Percentiles rank a stretch among this genome's conserved stretches.
Conservation (phyloP, 1,140 invertebrate species). For the Geopemphigus sp. region DNA sequence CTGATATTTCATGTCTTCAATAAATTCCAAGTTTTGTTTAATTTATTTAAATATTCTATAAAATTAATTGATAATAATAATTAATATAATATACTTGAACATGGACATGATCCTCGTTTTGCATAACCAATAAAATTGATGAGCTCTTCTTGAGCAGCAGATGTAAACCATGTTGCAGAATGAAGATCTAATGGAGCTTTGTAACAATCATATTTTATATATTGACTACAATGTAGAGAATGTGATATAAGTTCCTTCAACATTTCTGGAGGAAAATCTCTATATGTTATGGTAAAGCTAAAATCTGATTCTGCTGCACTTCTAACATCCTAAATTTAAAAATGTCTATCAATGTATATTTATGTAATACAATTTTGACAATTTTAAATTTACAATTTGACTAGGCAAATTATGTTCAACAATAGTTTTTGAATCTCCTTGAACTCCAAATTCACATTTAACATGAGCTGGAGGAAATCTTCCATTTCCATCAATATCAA, state of each 20-base stretch:
- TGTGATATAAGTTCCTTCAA: constrained; percentile 83
- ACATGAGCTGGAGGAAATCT: constrained; percentile 85
- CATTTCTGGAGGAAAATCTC: constrained; percentile 87
- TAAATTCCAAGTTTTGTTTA: too few relatives aligned
- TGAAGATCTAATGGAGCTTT: constrained; percentile 83
- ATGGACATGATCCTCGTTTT: constrained; percentile 65
- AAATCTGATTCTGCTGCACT: constrained; percentile 73
- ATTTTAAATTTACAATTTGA: constrained; percentile 63
- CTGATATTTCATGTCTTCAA: too few relatives aligned
- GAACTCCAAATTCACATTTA: constrained; percentile 83
- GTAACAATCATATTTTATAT: constrained; percentile 88
- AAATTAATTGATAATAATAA: too few relatives aligned
- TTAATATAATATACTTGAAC: constrained; percentile 63
- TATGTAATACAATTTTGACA: not conserved
- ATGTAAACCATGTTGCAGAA: constrained; percentile 85
- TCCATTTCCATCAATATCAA: constrained; percentile 82
- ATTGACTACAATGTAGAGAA: constrained; percentile 84
- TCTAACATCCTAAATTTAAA: constrained; percentile 65
- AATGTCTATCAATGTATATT: not conserved
- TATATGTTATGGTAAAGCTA: constrained; percentile 78
- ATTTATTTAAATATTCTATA: too few relatives aligned
- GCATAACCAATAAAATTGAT: constrained; percentile 82
- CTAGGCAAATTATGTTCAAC: constrained; percentile 89
- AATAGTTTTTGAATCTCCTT: constrained; percentile 75
- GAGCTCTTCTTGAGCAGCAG: constrained; percentile 70